Base-by-base conservation (phyloP, 2,888 invertebrate species). In the Slavum lentiscoides region DNA sequence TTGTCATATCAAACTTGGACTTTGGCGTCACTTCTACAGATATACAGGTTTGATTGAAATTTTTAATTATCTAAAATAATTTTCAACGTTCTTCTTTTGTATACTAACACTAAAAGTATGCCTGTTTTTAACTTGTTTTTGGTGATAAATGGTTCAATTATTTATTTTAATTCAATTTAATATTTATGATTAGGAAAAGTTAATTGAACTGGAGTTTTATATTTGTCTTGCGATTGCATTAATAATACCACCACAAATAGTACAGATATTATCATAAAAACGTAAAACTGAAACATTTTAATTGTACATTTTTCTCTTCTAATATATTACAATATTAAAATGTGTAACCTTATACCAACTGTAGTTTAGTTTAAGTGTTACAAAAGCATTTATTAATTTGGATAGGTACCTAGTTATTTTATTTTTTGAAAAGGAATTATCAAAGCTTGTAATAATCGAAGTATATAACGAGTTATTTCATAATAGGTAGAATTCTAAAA, bases 1-100 rank as follows among this genome's bases (percentile, higher is more conserved):
- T 98, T 82, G 90, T 97, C 85, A 96, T 98, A 81, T 96, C 96
- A 77, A 98, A 98, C 89, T 90, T 98, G 86, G 97, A 98, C 88
- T 98, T 95, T 89, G 97, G 97, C 83, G 98, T 98, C 66, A 97
- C 96, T 83, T 97, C 98, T 87, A 94, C 95, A 72, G 98, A 98
- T 87, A 96, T 98, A 85, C 93, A 96, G 89, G 91, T 91, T 87
- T 85, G 85, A 72, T 69, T 72, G 64, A 67, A 19, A 67, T 59
- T n/a, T 37, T 11, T 21, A 0, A 64, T 30, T 30, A 30, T 30
- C 30, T 30, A 55, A 53, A 39, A 15, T 49, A 43, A 61, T 72
- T 55, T 30, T 9, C 7, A 9, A 43, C 6, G 43, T 43, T 43
- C 43, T n/a, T n/a, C n/a, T 43, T 43, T 43, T 43, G 30, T 53